Evolutionary conservation across 2,113 vertebrate species (phyloP).

Genomic region (Bos taurus): ARS-UCD2.0 NC_037328.1:143812501-143813000

Average conservation of each 20-base stretch:
- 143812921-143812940: neutral
- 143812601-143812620: too few relatives aligned
- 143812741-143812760: accelerated
- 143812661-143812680: accelerated
- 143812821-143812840: accelerated
- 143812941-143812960: accelerated
- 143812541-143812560: neutral
- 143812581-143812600: neutral
- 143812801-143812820: neutral
- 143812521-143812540: neutral
- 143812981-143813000: neutral
- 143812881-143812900: neutral
- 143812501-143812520: neutral
- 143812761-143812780: accelerated
- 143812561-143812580: accelerated
- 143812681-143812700: neutral
- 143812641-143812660: neutral
- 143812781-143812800: accelerated
- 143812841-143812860: accelerated
- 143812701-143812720: neutral
- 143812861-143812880: neutral
- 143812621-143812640: too few relatives aligned
- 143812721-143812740: neutral
- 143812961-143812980: accelerated
- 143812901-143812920: neutral